These are phyloP conservation scores for Catalaphyllia jardinei DNA, from an alignment of 64 coral and sea anemone species.

Conservation along the genomic window DNA sequence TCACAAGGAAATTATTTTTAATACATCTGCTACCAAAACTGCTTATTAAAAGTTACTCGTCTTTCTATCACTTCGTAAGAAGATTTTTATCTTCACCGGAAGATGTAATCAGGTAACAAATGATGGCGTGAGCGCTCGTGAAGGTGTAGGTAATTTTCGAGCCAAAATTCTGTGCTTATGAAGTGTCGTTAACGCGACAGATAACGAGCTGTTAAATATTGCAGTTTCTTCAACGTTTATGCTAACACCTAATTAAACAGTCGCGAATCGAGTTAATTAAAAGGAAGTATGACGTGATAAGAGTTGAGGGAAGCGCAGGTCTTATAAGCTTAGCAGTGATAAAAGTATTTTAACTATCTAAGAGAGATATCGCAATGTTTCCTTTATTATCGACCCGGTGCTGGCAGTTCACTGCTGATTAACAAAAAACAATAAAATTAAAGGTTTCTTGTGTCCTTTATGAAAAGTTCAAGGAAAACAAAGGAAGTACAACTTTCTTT, in stretches of 20 bases:
- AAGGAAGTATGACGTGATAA: constrained; percentile 9
- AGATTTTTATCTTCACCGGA: constrained; percentile 9
- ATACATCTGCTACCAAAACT: background rate
- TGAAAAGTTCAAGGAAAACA: background rate
- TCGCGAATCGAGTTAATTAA: constrained; percentile 38
- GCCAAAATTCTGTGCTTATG: background rate
- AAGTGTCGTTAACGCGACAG: constrained; percentile 1
- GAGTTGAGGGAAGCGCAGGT: background rate
- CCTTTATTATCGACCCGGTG: background rate
- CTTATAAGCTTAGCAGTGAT: background rate
- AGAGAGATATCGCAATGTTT: background rate
- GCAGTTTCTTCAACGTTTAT: constrained; percentile 10
- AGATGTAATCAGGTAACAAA: background rate
- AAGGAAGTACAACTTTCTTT: background rate
- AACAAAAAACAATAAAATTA: background rate
- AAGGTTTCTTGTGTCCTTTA: background rate
- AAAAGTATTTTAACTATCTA: background rate
- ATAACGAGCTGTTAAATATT: constrained; percentile 24
- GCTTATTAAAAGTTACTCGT: constrained; percentile 19
- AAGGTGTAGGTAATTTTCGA: background rate
- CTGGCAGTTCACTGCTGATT: background rate
- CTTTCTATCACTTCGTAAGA: constrained; percentile 16
- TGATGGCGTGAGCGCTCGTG: background rate
- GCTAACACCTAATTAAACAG: constrained; percentile 46
- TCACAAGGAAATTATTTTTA: constrained; percentile 1